Evolutionary conservation across 2,888 invertebrate genomes (phyloP), one percentile per base, ranked within the genome.

Genomic region (Augochlorella aurata): DNA sequence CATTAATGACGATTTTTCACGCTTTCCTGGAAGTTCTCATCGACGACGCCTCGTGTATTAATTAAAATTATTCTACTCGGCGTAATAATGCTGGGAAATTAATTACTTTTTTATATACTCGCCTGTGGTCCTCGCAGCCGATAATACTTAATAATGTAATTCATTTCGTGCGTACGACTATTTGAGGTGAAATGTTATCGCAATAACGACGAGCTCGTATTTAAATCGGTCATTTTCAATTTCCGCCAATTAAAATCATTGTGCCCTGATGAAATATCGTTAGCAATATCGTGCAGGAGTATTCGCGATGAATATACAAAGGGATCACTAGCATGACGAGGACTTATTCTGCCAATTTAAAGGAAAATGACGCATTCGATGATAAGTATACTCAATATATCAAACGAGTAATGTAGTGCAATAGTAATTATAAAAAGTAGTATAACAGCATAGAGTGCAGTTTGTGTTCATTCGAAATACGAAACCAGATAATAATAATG

Each of bases 1-100:
- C 38, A 16, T 49, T 76, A 69, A 79, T 79, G n/a, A 54, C 47
- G 9, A 76, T 76, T 76, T 76, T 70, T 76, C 52, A n/a, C 69
- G 21, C 8, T 10, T n/a, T 0, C 3, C 29, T 45, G 49, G 44
- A 44, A n/a, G 63, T 65, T 65, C 38, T 65, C 44, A 10, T n/a
- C 63, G n/a, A 16, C 63, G n/a, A 16, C n/a, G 9, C 18, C 63
- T n/a, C 18, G 12, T 49, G 45, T n/a, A 29, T 76, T 77, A 66
- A 79, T 77, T 79, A 77, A 70, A 79, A 71, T 79, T 29, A 70
- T 24, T 49, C 16, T 45, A 47, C 24, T 54, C 47, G 2, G 12
- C 29, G 16, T 16, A 14, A 44, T 70, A 76, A 65, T 70, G 24
- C 29, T 18, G 9, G 29, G 4, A 8, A 70, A 66, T 66, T 49